Evolutionary conservation across 1,140 invertebrate genomes (phyloP).

Genomic region (Drosophila athabasca): DNA sequence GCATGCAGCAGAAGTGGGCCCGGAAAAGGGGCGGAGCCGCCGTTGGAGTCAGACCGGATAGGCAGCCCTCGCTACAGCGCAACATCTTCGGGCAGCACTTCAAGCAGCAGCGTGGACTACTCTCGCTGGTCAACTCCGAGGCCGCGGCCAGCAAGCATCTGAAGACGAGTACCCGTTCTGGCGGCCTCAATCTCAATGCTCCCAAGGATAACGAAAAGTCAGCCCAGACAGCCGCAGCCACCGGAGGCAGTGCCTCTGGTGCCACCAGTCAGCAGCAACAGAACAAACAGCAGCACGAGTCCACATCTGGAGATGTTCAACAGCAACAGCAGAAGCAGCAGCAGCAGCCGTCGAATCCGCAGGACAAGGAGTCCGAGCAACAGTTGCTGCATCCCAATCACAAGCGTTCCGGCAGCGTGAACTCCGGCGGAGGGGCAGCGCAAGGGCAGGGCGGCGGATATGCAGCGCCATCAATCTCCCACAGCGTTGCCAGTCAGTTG

Average conservation of each 20-base stretch:
- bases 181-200: conserved; percentile 2
- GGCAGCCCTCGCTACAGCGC: conserved; percentile 57
- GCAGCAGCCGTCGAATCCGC: neutral
- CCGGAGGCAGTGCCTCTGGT: conserved; percentile 16
- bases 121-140: conserved; percentile 64
- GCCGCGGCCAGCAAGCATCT: conserved; percentile 68
- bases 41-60: conserved; percentile 16
- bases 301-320: conserved; percentile 11
- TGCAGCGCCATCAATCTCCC: conserved; percentile 57
- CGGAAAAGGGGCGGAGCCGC: conserved; percentile 52
- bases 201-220: conserved; percentile 50
- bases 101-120: conserved; percentile 71
- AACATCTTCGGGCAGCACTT: conserved; percentile 76
- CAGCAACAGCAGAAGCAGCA: conserved; percentile 13
- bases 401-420: conserved; percentile 64
- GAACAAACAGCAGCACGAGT: conserved; percentile 22
- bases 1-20: conserved; percentile 75
- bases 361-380: conserved; percentile 47
- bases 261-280: neutral
- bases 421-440: conserved; percentile 14
- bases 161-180: conserved; percentile 55
- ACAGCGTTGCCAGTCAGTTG: conserved; percentile 85
- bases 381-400: conserved; percentile 66
- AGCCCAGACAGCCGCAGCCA: neutral
- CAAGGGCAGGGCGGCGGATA: conserved; percentile 42